Conservation (phyloP, 2,888 invertebrate species). For the Poecilus cupreus region DNA sequence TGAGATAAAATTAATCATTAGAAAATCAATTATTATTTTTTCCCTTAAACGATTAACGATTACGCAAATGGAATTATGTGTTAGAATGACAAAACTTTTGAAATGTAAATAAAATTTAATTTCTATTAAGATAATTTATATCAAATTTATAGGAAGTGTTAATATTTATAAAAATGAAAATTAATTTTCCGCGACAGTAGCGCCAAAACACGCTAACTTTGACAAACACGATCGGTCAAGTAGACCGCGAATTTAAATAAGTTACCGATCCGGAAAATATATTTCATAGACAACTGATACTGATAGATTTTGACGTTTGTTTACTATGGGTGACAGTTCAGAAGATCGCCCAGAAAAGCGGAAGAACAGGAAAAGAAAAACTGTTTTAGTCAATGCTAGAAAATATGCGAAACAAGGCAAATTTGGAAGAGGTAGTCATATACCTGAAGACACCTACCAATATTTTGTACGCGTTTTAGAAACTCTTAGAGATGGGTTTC, state of each 20-base stretch:
- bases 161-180: background rate
- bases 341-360: slow-evolving; percentile 65
- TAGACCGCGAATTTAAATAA: background rate
- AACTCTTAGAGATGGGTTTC: slow-evolving; percentile 80
- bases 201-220: slow-evolving; percentile 8
- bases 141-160: no score
- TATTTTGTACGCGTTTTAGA: slow-evolving; percentile 87
- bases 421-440: slow-evolving; percentile 81
- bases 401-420: slow-evolving; percentile 85
- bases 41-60: background rate
- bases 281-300: no score
- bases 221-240: slow-evolving; percentile 14
- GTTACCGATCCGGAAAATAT: background rate
- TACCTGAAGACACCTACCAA: slow-evolving; percentile 83
- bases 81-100: background rate
- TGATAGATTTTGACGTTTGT: background rate
- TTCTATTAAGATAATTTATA: background rate
- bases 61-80: background rate
- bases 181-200: background rate
- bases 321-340: slow-evolving; percentile 45
- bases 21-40: background rate
- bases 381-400: slow-evolving; percentile 82
- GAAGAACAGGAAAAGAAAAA: slow-evolving; percentile 78
- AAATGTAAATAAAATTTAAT: background rate
- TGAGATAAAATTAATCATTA: background rate